Evolutionary conservation across 1,140 invertebrate species (phyloP).

Genomic region (Eriocheir sinensis): DNA sequence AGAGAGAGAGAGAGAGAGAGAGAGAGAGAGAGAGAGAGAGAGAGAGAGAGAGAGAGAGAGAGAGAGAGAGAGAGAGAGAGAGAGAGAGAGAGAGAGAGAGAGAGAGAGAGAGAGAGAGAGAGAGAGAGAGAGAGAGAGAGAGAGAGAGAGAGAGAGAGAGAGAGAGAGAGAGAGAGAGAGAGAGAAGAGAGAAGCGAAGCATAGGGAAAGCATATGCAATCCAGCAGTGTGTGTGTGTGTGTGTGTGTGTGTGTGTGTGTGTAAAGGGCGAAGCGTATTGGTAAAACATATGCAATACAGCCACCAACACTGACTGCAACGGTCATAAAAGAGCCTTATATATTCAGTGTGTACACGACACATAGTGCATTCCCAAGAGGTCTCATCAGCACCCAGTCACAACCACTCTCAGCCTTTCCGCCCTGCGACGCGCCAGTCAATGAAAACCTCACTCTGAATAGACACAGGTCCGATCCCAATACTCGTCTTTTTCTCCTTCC

Average conservation of each 20-base stretch:
- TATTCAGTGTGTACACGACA: background rate
- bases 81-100: too few relatives aligned
- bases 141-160: slow-evolving; percentile 22
- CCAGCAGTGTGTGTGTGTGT: background rate
- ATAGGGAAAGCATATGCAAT: too few relatives aligned
- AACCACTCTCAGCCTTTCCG: too few relatives aligned
- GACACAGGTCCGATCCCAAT: background rate
- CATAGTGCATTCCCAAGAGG: background rate
- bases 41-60: background rate
- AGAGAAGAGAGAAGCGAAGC: background rate
- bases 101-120: slow-evolving; percentile 9
- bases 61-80: slow-evolving; percentile 1
- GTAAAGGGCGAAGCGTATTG: background rate
- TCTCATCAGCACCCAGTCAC: background rate
- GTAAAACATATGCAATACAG: background rate
- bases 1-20: background rate
- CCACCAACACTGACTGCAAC: background rate
- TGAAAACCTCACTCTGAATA: background rate
- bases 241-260: background rate
- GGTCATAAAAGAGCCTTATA: background rate
- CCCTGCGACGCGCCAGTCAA: background rate
- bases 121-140: slow-evolving; percentile 22
- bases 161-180: slow-evolving; percentile 20
- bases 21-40: too few relatives aligned
- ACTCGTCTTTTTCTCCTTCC: background rate